Evolutionary conservation across 1,140 invertebrate species (phyloP), one percentile per base, ranked within the genome.

Genomic region (Heliconius hermathena): DNA sequence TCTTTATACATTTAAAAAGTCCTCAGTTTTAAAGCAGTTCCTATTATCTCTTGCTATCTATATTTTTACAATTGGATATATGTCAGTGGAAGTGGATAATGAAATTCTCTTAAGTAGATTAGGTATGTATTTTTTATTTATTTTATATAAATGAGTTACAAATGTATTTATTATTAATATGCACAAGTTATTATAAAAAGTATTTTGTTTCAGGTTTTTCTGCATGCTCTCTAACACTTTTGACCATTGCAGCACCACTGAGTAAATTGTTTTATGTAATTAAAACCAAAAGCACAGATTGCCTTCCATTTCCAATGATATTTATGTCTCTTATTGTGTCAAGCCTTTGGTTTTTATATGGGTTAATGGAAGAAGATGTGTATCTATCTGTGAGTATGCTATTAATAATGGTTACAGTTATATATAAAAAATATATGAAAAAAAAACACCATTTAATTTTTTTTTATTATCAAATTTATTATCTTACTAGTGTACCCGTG

Each of bases 211-310:
- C 84, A 95, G 97, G 97, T 76, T 90, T 97, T 20, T 88, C 97
- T 36, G 97, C 97, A 82, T 97, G 97, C 85, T 86, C 95, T 52
- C 93, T 98, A 8, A 97, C 97, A 16, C 95, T 98, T 70, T 84
- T 97, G 70, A 98, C 97, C 83, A 97, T 98, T 90, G 97, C 96
- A 41, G 96, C 97, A 60, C 98, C 98, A 29, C 95, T 98, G 79
- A 96, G 96, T 33, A 96, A 96, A 85, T 89, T 98, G 82, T 95
- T 97, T 57, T 96, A 97, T 93, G 97, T 98, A 11, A 95, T 98
- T 74, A 96, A 93, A 91, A 95, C 96, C 11, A 97, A 96, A 89
- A 97, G 95, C 89, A 96, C 97, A 6, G 97, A 98, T 80, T 96
- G 96, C 91, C 95, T 98, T 84, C 97, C 97, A 80, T 97, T 97